These are phyloP conservation scores for Acleris cristana DNA, from an alignment of 2,888 invertebrate genomes.

Conservation along the genomic window DNA sequence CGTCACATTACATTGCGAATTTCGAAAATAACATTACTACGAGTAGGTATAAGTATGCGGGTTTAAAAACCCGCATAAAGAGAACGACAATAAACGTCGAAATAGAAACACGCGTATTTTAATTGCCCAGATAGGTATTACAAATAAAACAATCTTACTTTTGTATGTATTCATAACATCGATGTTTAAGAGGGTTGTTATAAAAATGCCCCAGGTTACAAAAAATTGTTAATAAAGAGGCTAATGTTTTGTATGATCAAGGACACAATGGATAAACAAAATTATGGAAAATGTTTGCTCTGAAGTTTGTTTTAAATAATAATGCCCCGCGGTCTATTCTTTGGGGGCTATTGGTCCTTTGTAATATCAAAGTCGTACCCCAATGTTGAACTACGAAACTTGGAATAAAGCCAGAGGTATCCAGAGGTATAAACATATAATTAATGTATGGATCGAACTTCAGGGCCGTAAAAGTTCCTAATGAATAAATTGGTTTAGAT, in stretches of 20 bases:
- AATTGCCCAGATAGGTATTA: no score
- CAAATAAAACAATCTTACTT: no score
- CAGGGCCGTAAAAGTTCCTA: conserved; percentile 19
- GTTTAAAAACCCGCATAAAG: no score
- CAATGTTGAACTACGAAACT: conserved; percentile 15
- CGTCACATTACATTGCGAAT: no score
- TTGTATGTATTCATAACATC: no score
- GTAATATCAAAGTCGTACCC: conserved; percentile 27
- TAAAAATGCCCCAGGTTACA: conserved; percentile 2
- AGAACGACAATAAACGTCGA: no score
- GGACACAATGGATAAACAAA: conserved; percentile 20
- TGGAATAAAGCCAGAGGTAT: conserved; percentile 13
- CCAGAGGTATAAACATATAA: conserved; percentile 20
- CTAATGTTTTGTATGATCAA: not conserved
- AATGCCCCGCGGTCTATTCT: conserved; percentile 15
- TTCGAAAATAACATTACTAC: no score
- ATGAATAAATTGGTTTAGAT: conserved; percentile 21
- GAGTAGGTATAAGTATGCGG: no score
- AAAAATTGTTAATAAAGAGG: conserved; percentile 6
- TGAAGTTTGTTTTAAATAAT: conserved; percentile 32
- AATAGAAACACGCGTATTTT: no score
- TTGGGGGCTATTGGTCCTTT: conserved; percentile 19
- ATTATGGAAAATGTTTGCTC: conserved; percentile 21
- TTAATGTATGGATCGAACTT: conserved; percentile 14
- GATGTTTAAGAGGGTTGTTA: no score